Conservation (phyloP, 2,113 vertebrate species). For the Cinclus cinclus region DNA sequence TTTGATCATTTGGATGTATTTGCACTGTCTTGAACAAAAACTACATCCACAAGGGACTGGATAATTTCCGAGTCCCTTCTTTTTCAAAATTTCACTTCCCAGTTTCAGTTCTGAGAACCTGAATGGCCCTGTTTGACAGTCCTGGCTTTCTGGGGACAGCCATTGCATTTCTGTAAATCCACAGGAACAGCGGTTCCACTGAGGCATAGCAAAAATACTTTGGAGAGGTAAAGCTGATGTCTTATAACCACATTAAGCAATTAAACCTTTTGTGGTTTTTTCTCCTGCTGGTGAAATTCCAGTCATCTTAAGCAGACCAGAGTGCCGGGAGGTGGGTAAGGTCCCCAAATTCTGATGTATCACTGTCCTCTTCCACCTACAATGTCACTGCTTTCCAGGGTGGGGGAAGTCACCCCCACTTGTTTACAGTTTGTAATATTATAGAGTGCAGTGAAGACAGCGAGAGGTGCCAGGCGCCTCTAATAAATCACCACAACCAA, state of each 20-base stretch:
- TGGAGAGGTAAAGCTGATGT: not conserved
- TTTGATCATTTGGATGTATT: not conserved
- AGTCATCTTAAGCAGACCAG: not conserved
- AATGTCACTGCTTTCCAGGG: conserved; percentile 4
- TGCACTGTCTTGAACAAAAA: not conserved
- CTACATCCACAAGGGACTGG: not conserved
- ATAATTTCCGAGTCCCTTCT: not conserved
- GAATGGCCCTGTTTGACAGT: not conserved
- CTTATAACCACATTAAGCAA: not conserved
- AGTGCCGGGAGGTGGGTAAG: not conserved
- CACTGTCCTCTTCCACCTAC: not conserved
- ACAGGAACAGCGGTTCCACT: not conserved
- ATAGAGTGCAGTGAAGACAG: conserved; percentile 47
- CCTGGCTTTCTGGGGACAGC: not conserved
- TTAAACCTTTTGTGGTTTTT: conserved; percentile 1
- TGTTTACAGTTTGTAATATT: conserved; percentile 50
- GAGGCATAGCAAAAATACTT: not conserved
- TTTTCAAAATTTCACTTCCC: not conserved
- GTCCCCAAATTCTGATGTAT: not conserved
- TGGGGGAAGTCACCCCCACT: not conserved
- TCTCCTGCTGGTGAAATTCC: conserved; percentile 2
- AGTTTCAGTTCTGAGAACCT: not conserved
- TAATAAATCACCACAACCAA: conserved; percentile 50
- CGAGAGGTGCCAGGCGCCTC: conserved; percentile 25
- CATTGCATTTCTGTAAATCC: not conserved